These are phyloP conservation scores for Crepidodera aurea DNA, from an alignment of 2,888 invertebrate species.

Conservation along the genomic window DNA sequence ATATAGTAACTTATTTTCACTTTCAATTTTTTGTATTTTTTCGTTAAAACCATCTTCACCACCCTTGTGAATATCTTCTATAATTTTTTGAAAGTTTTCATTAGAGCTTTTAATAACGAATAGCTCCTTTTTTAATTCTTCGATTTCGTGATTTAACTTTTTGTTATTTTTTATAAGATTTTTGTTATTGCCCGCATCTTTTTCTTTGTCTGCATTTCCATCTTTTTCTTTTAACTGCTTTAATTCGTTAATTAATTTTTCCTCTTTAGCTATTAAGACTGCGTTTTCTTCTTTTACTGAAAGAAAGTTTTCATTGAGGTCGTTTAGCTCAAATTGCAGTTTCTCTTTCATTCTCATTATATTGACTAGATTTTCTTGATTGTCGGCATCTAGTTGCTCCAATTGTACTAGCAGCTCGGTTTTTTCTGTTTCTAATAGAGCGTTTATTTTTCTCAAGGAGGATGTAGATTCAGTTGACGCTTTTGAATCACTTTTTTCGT, in stretches of 20 bases:
- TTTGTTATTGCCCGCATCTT: slow-evolving; percentile 33
- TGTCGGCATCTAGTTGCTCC: slow-evolving; percentile 57
- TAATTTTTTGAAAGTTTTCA: slow-evolving; percentile 42
- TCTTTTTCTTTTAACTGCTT: slow-evolving; percentile 56
- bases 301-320: slow-evolving; percentile 18
- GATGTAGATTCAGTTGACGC: slow-evolving; percentile 43
- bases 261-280: slow-evolving; percentile 18
- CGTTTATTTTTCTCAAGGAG: slow-evolving; percentile 51
- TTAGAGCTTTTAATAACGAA: slow-evolving; percentile 46
- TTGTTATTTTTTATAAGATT: slow-evolving; percentile 42
- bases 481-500: slow-evolving; percentile 26
- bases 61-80: slow-evolving; percentile 50
- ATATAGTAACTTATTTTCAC: slow-evolving; percentile 53
- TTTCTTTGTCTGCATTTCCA: slow-evolving; percentile 49
- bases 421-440: slow-evolving; percentile 54
- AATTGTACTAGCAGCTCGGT: slow-evolving; percentile 34
- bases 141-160: slow-evolving; percentile 46
- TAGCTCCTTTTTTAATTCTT: slow-evolving; percentile 50
- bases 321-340: slow-evolving; percentile 50
- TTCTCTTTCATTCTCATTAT: slow-evolving; percentile 56
- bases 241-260: slow-evolving; percentile 27
- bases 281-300: slow-evolving; percentile 23
- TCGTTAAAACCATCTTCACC: slow-evolving; percentile 52
- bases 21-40: slow-evolving; percentile 43
- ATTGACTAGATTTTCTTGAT: slow-evolving; percentile 57